phyloP scores from a whole-genome alignment of 2,888 invertebrate genomes.

The Lypha dubia region DNA sequence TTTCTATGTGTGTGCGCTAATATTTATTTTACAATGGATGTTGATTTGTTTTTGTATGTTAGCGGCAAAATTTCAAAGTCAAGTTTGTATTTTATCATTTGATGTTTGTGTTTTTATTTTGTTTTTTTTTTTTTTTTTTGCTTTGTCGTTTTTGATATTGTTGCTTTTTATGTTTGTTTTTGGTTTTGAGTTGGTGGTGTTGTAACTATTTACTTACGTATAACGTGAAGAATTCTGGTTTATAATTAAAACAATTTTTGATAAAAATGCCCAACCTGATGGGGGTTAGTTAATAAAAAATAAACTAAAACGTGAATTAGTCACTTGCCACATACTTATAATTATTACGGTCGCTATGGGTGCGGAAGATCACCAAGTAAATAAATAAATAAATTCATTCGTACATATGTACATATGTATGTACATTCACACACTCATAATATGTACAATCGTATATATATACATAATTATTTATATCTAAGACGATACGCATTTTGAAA shows the following conservation, averaged over 20 bases:
- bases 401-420: neutral
- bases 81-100: constrained; percentile 68
- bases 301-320: neutral
- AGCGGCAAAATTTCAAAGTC: constrained; percentile 74
- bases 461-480: neutral
- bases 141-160: neutral
- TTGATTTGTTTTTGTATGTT: constrained; percentile 17
- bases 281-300: neutral
- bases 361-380: neutral
- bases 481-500: too few relatives aligned
- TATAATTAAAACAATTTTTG: constrained; percentile 10
- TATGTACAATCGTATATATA: neutral
- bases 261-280: neutral
- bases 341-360: neutral
- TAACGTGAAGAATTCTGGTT: neutral
- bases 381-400: neutral
- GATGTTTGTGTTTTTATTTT: constrained; percentile 5
- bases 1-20: constrained; percentile 24
- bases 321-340: neutral
- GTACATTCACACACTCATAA: too few relatives aligned
- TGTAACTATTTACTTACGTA: neutral
- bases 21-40: neutral
- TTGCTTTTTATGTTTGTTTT: constrained; percentile 17
- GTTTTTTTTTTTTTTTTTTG: constrained; percentile 5
- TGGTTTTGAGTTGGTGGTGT: neutral